A percentile compares a stretch with the other conserved stretches of the same genome.
phyloP scores from a whole-genome alignment of 2,113 vertebrate genomes.

The Clarias gariepinus region DNA sequence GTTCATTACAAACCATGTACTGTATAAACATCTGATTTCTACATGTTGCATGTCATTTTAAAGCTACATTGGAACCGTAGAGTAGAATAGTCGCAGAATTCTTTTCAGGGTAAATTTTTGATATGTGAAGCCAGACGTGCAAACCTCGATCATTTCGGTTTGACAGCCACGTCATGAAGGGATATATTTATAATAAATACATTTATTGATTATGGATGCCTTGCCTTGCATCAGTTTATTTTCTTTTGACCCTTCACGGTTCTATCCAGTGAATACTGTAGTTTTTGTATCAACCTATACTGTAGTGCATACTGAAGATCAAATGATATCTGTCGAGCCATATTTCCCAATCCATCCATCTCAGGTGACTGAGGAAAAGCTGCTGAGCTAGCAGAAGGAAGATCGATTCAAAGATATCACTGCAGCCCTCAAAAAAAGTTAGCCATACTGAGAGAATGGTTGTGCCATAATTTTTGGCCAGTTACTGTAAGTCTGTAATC shows the following conservation, averaged over 20 bases:
- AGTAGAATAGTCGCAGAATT: constrained; percentile 1
- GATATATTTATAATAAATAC: constrained; percentile 9
- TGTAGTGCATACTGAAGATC: neutral
- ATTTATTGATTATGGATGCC: constrained; percentile 13
- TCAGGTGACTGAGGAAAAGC: constrained; percentile 28
- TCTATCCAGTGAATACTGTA: constrained; percentile 1
- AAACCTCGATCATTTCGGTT: neutral
- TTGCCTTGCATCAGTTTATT: constrained; percentile 8
- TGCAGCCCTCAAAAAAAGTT: neutral
- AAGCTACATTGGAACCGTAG: neutral
- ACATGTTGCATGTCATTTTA: constrained; percentile 13
- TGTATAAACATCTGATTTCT: neutral
- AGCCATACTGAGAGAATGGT: constrained; percentile 4
- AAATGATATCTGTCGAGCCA: constrained; percentile 1
- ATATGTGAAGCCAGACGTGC: constrained; percentile 1
- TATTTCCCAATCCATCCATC: neutral
- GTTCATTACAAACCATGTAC: constrained; percentile 18
- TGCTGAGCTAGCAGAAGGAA: neutral
- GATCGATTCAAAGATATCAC: neutral
- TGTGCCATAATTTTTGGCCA: neutral
- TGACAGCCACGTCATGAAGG: constrained; percentile 3
- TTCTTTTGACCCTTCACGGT: neutral
- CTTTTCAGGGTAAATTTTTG: constrained; percentile 27
- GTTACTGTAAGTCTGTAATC: neutral
- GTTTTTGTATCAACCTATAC: neutral